phyloP scores from a whole-genome alignment of 2,888 invertebrate genomes.

The Papilio gigon region DNA sequence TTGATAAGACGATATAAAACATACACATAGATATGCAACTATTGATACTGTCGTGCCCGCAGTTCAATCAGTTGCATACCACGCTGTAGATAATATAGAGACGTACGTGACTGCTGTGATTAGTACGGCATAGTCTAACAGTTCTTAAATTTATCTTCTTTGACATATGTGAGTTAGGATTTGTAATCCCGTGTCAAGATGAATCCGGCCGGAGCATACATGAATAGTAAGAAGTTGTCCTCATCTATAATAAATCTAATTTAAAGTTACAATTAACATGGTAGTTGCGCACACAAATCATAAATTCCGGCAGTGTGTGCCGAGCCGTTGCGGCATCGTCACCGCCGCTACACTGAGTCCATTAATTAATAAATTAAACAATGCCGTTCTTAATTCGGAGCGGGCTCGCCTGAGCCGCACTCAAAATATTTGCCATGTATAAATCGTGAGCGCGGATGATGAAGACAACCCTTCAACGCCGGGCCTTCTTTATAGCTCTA shows the following conservation, averaged over 20 bases:
- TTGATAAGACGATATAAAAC: not conserved
- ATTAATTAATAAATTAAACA: slow-evolving; percentile 82
- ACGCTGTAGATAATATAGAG: not conserved
- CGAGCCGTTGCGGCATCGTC: slow-evolving; percentile 51
- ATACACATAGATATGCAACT: not conserved
- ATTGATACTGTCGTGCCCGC: not conserved
- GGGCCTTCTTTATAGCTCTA: slow-evolving; percentile 84
- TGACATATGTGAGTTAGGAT: not conserved
- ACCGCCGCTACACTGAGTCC: slow-evolving; percentile 71
- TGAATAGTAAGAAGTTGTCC: slow-evolving; percentile 30
- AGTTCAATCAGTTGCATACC: not conserved
- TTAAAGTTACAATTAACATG: slow-evolving; percentile 39
- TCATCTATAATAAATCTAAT: slow-evolving; percentile 40
- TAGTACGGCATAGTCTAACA: not conserved
- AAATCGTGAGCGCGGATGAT: slow-evolving; percentile 78
- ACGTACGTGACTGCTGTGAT: too few species aligned
- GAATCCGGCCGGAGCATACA: slow-evolving; percentile 21
- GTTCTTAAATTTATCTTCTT: not conserved
- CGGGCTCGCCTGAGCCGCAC: slow-evolving; percentile 69
- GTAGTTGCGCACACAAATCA: slow-evolving; percentile 43
- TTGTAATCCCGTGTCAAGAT: not conserved
- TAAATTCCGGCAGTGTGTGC: slow-evolving; percentile 42
- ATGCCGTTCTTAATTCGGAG: slow-evolving; percentile 73
- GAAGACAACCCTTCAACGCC: slow-evolving; percentile 81
- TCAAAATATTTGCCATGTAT: slow-evolving; percentile 81